Evolutionary conservation across 2,113 vertebrate genomes (phyloP).

Genomic region (Myodes glareolus): DNA sequence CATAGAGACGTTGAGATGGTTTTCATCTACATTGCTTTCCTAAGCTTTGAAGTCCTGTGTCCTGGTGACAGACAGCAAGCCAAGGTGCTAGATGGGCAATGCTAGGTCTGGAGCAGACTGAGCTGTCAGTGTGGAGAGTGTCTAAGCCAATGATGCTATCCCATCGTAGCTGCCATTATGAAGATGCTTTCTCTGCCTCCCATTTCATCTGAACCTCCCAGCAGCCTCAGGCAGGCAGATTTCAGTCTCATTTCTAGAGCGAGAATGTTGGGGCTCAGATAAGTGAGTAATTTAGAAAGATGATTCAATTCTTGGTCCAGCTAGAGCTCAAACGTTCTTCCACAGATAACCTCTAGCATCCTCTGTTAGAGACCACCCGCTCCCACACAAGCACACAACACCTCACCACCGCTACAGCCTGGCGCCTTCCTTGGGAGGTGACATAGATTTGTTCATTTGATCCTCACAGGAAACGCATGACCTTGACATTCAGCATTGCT

Average conservation of each 20-base stretch:
- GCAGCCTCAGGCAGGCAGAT: not conserved
- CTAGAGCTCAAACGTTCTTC: not conserved
- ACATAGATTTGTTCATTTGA: not conserved
- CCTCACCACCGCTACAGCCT: not conserved
- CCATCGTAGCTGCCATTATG: constrained; percentile 18
- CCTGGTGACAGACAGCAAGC: not conserved
- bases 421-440: not conserved
- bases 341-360: not conserved
- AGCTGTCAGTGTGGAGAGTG: not conserved
- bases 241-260: constrained; percentile 23
- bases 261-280: not conserved
- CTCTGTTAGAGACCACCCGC: not conserved
- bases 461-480: not conserved
- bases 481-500: not conserved
- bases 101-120: not conserved
- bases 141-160: not conserved
- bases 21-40: constrained; percentile 57
- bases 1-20: constrained; percentile 18
- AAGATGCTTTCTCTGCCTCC: not conserved
- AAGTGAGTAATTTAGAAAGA: constrained; percentile 35
- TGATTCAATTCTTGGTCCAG: not conserved
- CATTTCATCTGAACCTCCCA: not conserved
- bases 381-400: not conserved
- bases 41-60: constrained; percentile 25
- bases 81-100: not conserved